A percentile compares a stretch with the other conserved stretches of the same genome.
Evolutionary conservation across 2,113 vertebrate species (phyloP).

Genomic region (Toxotes chatareus): DNA sequence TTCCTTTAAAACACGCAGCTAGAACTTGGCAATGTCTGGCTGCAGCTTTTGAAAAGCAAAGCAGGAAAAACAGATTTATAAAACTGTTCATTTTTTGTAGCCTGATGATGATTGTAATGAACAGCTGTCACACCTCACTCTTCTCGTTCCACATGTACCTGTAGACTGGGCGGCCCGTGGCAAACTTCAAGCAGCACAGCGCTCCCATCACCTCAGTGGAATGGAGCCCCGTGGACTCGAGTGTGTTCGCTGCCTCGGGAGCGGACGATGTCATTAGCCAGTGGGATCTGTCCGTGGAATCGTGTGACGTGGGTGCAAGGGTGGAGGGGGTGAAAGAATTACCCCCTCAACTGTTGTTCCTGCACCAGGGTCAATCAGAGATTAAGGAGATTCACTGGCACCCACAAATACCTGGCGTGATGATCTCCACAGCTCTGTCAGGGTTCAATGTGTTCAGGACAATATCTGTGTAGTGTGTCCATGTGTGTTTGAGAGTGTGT

Average conservation of each 20-base stretch:
- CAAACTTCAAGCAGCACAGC: slow-evolving; percentile 93
- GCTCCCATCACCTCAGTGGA: slow-evolving; percentile 92
- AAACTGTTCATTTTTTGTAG: neutral
- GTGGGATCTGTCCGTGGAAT: slow-evolving; percentile 93
- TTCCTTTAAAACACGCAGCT: neutral
- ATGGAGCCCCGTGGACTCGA: slow-evolving; percentile 91
- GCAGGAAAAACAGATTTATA: neutral
- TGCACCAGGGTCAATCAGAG: slow-evolving; percentile 93
- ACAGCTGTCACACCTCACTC: neutral
- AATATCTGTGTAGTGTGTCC: slow-evolving; percentile 84
- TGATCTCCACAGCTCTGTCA: slow-evolving; percentile 90
- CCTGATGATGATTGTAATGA: neutral
- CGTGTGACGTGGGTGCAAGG: slow-evolving; percentile 82
- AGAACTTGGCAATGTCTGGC: neutral
- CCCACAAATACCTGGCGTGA: slow-evolving; percentile 87
- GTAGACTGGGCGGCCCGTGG: slow-evolving; percentile 87
- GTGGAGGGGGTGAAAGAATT: slow-evolving; percentile 81
- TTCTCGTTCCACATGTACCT: neutral
- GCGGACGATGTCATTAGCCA: slow-evolving; percentile 91
- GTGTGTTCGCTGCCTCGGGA: slow-evolving; percentile 89
- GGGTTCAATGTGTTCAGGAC: slow-evolving; percentile 93
- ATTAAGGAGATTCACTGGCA: slow-evolving; percentile 95
- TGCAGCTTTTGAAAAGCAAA: neutral
- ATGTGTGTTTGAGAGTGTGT: neutral
- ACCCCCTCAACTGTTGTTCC: slow-evolving; percentile 91